Evolutionary conservation across 2,888 invertebrate species (phyloP).

Genomic region (Tuberolachnus salignus): DNA sequence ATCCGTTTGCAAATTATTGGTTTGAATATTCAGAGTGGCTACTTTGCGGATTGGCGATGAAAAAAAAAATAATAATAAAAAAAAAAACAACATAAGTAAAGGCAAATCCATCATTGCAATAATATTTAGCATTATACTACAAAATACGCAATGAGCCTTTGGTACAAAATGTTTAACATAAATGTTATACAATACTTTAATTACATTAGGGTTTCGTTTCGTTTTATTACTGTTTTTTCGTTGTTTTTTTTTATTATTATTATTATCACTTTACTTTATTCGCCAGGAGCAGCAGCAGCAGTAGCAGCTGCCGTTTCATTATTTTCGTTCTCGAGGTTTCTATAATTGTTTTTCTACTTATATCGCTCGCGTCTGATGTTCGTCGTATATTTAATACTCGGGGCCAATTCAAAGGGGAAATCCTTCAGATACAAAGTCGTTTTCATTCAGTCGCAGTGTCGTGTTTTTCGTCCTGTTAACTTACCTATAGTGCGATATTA

Average conservation of each 20-base stretch:
- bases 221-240: background rate
- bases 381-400: background rate
- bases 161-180: conserved; percentile 14
- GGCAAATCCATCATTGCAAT: no score
- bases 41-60: no score
- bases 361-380: background rate
- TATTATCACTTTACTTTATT: background rate
- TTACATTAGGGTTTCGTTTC: background rate
- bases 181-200: conserved; percentile 10
- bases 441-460: conserved; percentile 14
- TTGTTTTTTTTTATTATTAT: background rate
- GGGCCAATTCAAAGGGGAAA: conserved; percentile 8
- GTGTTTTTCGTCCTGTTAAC: background rate
- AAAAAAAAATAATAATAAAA: no score
- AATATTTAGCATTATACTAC: no score
- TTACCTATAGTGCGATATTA: no score
- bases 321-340: conserved; percentile 21
- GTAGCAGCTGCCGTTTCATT: background rate
- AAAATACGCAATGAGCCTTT: background rate
- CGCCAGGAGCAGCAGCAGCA: background rate
- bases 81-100: no score
- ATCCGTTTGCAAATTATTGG: no score
- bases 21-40: no score
- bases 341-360: conserved; percentile 28
- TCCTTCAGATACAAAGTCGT: conserved; percentile 24